Conservation (phyloP, 2,113 vertebrate genomes). For the Xiphorhynchus elegans region DNA sequence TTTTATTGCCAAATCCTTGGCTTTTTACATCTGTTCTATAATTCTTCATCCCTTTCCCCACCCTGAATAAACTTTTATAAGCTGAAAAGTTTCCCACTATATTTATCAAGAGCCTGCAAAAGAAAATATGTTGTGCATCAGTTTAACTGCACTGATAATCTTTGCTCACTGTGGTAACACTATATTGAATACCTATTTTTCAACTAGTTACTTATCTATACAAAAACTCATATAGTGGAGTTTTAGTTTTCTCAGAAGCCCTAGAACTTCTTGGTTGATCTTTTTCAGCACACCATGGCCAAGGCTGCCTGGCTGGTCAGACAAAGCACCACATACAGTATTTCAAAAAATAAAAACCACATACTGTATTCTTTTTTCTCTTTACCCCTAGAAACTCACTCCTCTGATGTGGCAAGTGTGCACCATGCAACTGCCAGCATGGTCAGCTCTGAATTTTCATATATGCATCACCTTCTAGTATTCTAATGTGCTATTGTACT, state of each 20-base stretch:
- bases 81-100: not conserved
- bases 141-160: not conserved
- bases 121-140: not conserved
- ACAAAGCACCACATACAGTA: not conserved
- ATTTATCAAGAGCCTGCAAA: not conserved
- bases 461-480: not conserved
- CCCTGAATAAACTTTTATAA: not conserved
- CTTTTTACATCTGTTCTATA: not conserved
- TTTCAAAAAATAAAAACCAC: not conserved
- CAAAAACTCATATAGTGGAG: rapidly evolving
- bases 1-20: not conserved
- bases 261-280: not conserved
- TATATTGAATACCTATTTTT: not conserved
- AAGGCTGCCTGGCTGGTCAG: not conserved
- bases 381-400: not conserved
- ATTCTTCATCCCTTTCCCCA: not conserved
- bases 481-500: not conserved
- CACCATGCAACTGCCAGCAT: not conserved
- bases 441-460: not conserved
- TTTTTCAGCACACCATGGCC: not conserved
- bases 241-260: not conserved
- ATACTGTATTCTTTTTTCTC: not conserved
- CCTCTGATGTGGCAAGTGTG: not conserved
- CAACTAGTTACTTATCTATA: not conserved
- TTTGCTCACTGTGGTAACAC: not conserved